Base-by-base conservation (phyloP, 2,797 vertebrate species). In the Myoxocephalus aenaeus region DNA sequence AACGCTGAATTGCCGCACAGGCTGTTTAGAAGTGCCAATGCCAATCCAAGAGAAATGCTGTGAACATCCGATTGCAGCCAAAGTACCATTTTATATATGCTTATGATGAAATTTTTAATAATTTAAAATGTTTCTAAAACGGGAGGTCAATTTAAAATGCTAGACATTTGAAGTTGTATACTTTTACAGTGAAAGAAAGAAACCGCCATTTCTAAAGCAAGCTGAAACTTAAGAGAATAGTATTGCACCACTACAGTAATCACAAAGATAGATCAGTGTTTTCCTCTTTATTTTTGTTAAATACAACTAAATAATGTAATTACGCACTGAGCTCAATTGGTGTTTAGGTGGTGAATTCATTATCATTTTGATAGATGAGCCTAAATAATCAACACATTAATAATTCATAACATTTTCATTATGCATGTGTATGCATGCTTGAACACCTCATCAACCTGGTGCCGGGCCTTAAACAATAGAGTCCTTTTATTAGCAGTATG, bases 301-400 rank as follows among this genome's bases (percentile, higher is more conserved):
- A 97, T 95, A 96, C 96, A 95, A 97, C 96, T 96, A 97, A 95
- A 97, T 97, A 90, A 96, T 99, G 97, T 99, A 99, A 99, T 99
- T 99, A 99, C 94, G 96, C 95, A 95, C 93, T 94, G 96, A 95
- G 93, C 94, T 96, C 96, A 96, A 97, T 97, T 97, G 96, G 95
- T 97, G 96, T 97, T 97, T 97, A 97, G 96, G 96, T 97, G 96
- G 96, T 95, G 96, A 97, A 98, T 99, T 98, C 97, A 98, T 99
- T 99, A 99, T 97, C 97, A 98, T 98, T 96, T 96, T 99, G 97
- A 99, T 98, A 97, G 97, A 99, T 98, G 98, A 97, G 97, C 92
- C 98, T 98, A 99, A 99, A 99, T 99, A 99, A 99, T 97, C 97
- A 98, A 96, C 94, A 96, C 96, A 99, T 99, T 99, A 99, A 99